Conservation (phyloP, 2,888 invertebrate species). For the Drosophila melanosoma region DNA sequence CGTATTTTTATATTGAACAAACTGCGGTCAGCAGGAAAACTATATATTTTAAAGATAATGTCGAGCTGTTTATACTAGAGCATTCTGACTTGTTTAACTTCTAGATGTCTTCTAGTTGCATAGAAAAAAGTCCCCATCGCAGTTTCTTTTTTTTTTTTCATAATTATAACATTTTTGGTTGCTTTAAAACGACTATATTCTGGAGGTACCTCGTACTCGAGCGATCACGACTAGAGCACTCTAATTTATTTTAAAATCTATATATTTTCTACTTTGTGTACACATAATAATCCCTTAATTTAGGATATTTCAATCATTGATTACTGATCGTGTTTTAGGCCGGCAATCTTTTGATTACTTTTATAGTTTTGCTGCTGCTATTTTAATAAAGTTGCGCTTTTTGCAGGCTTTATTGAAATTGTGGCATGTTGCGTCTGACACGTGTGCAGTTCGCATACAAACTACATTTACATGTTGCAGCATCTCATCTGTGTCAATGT, state of each 20-base stretch:
- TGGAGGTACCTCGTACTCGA: not conserved
- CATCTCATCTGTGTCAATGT: conserved; percentile 81
- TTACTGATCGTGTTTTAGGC: not conserved
- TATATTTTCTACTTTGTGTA: not conserved
- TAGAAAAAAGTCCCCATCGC: not conserved
- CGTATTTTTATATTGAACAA: not conserved
- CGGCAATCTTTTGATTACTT: not conserved
- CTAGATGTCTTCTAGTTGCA: not conserved
- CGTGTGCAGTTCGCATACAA: conserved; percentile 39
- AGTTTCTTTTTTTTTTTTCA: too few relatives aligned
- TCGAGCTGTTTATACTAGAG: not conserved
- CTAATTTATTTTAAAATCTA: not conserved
- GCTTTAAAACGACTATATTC: too few relatives aligned
- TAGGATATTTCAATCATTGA: conserved; percentile 7
- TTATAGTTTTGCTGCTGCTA: conserved; percentile 39
- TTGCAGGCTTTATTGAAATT: conserved; percentile 68
- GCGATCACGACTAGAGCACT: not conserved
- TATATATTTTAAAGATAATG: not conserved
- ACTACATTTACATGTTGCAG: conserved; percentile 47
- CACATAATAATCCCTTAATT: not conserved
- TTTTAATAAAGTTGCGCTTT: conserved; percentile 78
- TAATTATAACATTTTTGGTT: too few relatives aligned
- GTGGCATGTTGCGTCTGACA: conserved; percentile 55
- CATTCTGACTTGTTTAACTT: not conserved
- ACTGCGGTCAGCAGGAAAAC: not conserved